Evolutionary conservation across 2,113 vertebrate genomes (phyloP), one percentile per base, ranked within the genome.

Genomic region (Amia ocellicauda): DNA sequence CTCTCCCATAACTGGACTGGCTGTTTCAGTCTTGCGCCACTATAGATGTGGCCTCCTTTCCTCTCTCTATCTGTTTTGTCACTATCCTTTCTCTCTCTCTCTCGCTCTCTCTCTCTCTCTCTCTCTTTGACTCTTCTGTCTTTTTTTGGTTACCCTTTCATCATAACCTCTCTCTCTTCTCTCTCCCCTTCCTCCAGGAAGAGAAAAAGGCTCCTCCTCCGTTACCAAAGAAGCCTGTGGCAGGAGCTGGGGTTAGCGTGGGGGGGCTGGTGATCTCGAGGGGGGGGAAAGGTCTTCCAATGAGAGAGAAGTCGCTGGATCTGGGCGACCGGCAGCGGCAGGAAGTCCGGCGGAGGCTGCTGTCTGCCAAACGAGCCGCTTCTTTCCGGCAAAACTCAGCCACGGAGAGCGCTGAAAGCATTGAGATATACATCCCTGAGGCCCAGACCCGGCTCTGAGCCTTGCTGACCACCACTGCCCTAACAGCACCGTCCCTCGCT

Each of bases 341-440:
- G 83, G 96, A 97, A 76, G 94, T 93, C 3, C 90, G 94, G 62
- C 91, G 94, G 79, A 78, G 97, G 81, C 92, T 99, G 72, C 88
- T 98, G 83, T 95, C 96, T 68, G 94, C 94, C 83, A 98, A 98
- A 72, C 87, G 94, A 17, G 91, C 93, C 1, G 91, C 94, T 69
- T 99, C 97, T 58, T 98, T 98, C 87, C 90, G 97, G 77, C 96
- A 98, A 85, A 98, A 96, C 90, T 98, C 97, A 2, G 96, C 96
- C 85, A 98, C 97, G 0, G 96, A 98, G 85, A 99, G 97, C 9
- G 97, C 96, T 3, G 97, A 99, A 89, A 99, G 96, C 90, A 99
- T 99, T 31, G 96, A 98, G 88, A 99, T 99, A 89, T 99, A 96
- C 91, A 98, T 98, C 90, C 95, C 96, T 3, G 96, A 99, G 88